Conservation (phyloP, 2,113 vertebrate genomes). For the Dasyurus viverrinus region DNA sequence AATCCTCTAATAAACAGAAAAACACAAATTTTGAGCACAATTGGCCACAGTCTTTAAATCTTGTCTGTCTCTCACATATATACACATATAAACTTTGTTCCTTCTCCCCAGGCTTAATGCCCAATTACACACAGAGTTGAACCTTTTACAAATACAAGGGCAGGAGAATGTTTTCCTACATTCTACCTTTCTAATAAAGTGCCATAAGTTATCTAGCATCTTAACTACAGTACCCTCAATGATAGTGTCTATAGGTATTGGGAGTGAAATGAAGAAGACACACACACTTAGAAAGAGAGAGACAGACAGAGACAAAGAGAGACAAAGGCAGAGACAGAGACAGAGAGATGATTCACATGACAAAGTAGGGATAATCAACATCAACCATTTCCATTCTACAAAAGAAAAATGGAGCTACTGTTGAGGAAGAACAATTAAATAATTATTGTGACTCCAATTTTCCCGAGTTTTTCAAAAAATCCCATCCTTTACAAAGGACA, state of each 20-base stretch:
- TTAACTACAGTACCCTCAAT: not conserved
- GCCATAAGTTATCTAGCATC: not conserved
- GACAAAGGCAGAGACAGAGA: slow-evolving; percentile 21
- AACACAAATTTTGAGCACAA: too few relatives aligned
- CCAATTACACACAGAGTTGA: not conserved
- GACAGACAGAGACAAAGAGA: not conserved
- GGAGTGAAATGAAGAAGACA: not conserved
- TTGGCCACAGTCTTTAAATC: too few relatives aligned
- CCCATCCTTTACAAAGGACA: slow-evolving; percentile 63
- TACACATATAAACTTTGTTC: not conserved
- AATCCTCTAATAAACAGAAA: not conserved
- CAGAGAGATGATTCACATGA: slow-evolving; percentile 70
- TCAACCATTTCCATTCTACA: slow-evolving; percentile 65
- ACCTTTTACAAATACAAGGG: not conserved
- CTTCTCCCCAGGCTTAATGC: not conserved
- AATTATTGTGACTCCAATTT: slow-evolving; percentile 64
- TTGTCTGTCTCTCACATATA: not conserved
- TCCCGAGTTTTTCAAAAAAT: slow-evolving; percentile 55
- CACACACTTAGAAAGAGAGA: too few relatives aligned
- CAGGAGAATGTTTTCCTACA: not conserved
- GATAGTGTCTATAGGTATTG: not conserved
- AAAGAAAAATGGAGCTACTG: slow-evolving; percentile 73
- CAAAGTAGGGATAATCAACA: slow-evolving; percentile 64
- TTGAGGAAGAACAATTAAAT: slow-evolving; percentile 70
- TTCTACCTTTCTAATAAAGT: not conserved